Evolutionary conservation across 2,113 vertebrate genomes (phyloP).

Genomic region (Rutilus rutilus): DNA sequence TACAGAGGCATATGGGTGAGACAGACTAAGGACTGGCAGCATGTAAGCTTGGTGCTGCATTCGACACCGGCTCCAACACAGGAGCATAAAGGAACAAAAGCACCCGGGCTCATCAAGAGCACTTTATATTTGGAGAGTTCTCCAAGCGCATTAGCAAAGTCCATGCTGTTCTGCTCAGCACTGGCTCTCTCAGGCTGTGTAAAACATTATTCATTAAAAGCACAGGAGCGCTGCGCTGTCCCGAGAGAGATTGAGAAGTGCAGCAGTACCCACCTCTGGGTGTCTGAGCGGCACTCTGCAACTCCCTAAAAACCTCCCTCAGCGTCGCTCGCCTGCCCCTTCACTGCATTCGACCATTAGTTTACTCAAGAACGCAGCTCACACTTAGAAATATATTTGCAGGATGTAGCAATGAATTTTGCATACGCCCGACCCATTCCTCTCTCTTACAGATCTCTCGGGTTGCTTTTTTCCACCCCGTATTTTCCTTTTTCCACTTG

Average conservation of each 20-base stretch:
- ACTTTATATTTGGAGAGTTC: conserved; percentile 45
- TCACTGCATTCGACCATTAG: conserved; percentile 47
- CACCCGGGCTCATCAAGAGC: conserved; percentile 38
- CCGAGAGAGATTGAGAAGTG: conserved; percentile 9
- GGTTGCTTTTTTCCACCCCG: conserved; percentile 7
- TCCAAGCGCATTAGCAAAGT: conserved; percentile 34
- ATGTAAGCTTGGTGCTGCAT: conserved; percentile 4
- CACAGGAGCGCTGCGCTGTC: neutral
- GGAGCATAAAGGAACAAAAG: conserved; percentile 39
- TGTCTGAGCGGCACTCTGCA: neutral
- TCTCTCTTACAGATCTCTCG: conserved; percentile 8
- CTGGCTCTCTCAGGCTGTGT: conserved; percentile 36
- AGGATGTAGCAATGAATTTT: conserved; percentile 34
- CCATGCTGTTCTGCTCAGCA: conserved; percentile 51
- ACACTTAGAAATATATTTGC: conserved; percentile 26
- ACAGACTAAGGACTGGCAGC: conserved; percentile 29
- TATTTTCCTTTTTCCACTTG: conserved; percentile 29
- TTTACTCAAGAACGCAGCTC: conserved; percentile 26
- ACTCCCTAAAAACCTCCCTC: conserved; percentile 9
- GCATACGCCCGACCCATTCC: conserved; percentile 17
- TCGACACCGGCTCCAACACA: conserved; percentile 12
- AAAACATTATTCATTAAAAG: conserved; percentile 31
- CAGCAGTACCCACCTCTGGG: conserved; percentile 5
- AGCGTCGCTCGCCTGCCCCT: neutral
- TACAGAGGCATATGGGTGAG: conserved; percentile 44